Conservation (phyloP, 2,113 vertebrate species). For the Cinclus mexicanus region DNA sequence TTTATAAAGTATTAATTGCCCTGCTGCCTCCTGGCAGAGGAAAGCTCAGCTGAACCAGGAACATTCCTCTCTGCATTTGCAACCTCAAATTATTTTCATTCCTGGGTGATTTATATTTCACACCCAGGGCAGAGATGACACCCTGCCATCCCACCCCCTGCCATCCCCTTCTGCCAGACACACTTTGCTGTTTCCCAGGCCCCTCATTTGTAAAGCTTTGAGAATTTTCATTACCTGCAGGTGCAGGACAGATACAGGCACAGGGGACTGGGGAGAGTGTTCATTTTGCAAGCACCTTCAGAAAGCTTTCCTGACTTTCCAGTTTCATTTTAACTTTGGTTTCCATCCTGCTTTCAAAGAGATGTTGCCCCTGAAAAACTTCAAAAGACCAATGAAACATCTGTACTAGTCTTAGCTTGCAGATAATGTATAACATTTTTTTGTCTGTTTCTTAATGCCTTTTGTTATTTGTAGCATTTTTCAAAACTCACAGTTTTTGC, state of each 20-base stretch:
- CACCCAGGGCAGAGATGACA: not conserved
- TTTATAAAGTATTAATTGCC: not conserved
- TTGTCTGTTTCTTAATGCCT: not conserved
- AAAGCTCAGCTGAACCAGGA: not conserved
- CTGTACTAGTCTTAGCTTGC: not conserved
- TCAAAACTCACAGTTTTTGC: not conserved
- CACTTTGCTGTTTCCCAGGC: not conserved
- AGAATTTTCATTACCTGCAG: not conserved
- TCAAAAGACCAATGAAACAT: not conserved
- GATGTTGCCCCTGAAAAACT: not conserved
- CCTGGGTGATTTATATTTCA: not conserved
- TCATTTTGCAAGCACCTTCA: not conserved
- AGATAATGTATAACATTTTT: not conserved
- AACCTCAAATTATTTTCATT: not conserved
- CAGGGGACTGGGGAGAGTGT: not conserved
- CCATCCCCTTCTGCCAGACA: not conserved
- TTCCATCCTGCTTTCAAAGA: not conserved
- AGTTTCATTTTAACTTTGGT: not conserved
- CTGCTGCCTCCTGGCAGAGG: not conserved
- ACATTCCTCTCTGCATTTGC: not conserved
- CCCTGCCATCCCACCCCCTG: not conserved
- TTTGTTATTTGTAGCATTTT: not conserved
- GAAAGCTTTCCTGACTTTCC: not conserved
- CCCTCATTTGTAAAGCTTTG: not conserved
- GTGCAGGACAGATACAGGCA: not conserved